Base-by-base conservation (phyloP, 1,140 invertebrate genomes). In the Caenorhabditis brenneri region DNA sequence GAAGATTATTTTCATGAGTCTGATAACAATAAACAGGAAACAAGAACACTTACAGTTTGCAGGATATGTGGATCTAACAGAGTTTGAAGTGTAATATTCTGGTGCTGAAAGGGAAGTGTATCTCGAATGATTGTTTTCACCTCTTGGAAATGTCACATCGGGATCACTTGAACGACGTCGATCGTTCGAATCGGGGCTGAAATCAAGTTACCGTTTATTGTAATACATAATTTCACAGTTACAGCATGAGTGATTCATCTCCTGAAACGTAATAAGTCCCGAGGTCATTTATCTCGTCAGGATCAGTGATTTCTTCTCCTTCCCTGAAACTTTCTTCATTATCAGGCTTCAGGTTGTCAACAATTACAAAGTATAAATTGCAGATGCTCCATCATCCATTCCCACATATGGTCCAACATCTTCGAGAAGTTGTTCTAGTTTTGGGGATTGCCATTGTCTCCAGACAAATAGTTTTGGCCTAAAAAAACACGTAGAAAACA, bases 381-480 rank as follows among this genome's bases (percentile, higher is more conserved):
- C 55, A 29, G 27, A 31, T 79, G 85, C 85, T 16, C 42, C 46
- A 33, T 85, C 80, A 29, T 81, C 79, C 39, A 86, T 55, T 42
- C 83, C 79, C 22, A 86, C 39, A 51, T 82, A 86, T 5, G 83
- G 36, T 39, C 85, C 85, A n/a, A 79, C 74, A 29, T 86, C 85
- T 78, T 84, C 83, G 7, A 86, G 39, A 9, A 86, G 46, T 27
- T 78, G 39, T 31, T 65, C 51, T n/a, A 86, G 48, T 24, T 49
- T 79, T 7, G 83, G 85, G n/a, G 80, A 51, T 69, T 81, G 79
- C 83, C 85, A 82, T 69, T 79, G 48, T n/a, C 81, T 81, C 85
- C 85, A 86, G 0, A 86, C 60, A 49, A 79, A 86, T 22, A 81
- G 24, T 79, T 86, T 86, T 22, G 85, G 83, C 27, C 85, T 86